Base-by-base conservation (phyloP, 2,113 vertebrate species). In the Empidonax traillii region DNA sequence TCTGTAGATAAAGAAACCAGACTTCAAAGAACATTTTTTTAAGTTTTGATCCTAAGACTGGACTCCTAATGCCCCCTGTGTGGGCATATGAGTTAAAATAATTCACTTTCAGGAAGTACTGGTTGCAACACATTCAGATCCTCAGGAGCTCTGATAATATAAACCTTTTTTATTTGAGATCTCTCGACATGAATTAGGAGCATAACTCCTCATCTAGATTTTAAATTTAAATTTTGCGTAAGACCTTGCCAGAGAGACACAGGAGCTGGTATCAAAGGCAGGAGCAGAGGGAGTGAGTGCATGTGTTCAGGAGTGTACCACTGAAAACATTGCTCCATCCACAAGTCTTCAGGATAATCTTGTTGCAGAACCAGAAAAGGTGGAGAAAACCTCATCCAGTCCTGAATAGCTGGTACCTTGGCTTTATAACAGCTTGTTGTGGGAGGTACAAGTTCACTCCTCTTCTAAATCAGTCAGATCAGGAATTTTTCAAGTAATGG, bases 301-400 rank as follows among this genome's bases (percentile, higher is more conserved):
- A 7, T 71, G 61, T 89, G 0, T 63, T 94, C 61, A 76, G 73
- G 55, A 86, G 58, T 39, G 39, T 49, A 41, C 63, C 27, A 6
- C 22, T 33, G 37, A 51, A 88, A 61, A 18, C 46, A 37, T 85
- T 82, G 52, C 51, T 87, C 3, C 61, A 33, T 94, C 44, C 31
- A 10, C 43, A 55, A 58, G 44, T 86, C 55, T 90, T 55, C 51
- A 74, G 62, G 79, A 55, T 88, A 69, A 92, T 92, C 63, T 51
- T 79, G 62, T 79, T 88, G 88, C 49, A 88, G 85, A 94, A 91
- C 90, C 33, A 27, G 83, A 90, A 92, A 62, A 80, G 85, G 72
- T 14, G 3, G 71, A 73, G 43, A 39, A 74, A 95, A 68, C 51
- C 44, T 79, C 47, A 37, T 77, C 28, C 23, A 77, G n/a, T 92